Evolutionary conservation across 2,797 vertebrate genomes (phyloP).

Genomic region (Sebastes alutus): DNA sequence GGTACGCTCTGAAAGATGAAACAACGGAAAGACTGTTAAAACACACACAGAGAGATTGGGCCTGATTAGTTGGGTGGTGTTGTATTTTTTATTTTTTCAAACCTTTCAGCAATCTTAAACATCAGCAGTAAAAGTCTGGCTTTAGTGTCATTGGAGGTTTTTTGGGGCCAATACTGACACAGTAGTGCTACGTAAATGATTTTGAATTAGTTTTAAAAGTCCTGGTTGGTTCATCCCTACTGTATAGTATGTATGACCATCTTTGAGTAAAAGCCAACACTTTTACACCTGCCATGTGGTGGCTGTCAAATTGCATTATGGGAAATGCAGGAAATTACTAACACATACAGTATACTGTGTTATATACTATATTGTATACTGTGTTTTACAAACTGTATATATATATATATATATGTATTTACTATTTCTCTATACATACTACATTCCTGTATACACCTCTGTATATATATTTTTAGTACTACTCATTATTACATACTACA

Average conservation of each 20-base stretch:
- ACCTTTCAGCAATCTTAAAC: neutral
- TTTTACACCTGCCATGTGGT: neutral
- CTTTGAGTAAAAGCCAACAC: neutral
- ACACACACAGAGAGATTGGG: neutral
- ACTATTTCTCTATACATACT: too few species aligned
- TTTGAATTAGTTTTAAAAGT: too few species aligned
- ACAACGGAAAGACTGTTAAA: neutral
- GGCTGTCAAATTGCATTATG: neutral
- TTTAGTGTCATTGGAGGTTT: neutral
- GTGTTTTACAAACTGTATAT: too few species aligned
- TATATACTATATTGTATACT: too few species aligned
- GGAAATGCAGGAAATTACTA: neutral
- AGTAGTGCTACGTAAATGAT: too few species aligned
- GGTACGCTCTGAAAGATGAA: constrained; percentile 86
- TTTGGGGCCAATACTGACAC: too few species aligned
- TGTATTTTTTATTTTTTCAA: neutral
- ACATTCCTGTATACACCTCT: too few species aligned
- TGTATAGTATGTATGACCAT: neutral
- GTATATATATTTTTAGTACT: too few species aligned
- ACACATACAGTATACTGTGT: neutral
- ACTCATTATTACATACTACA: too few species aligned
- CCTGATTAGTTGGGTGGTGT: neutral
- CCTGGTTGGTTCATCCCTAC: too few species aligned
- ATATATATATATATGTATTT: too few species aligned
- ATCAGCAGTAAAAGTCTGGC: neutral